A percentile compares a stretch with the other conserved stretches of the same genome.
These are phyloP conservation scores for Aphis gossypii DNA, from an alignment of 1,140 invertebrate genomes.

Conservation along the genomic window DNA sequence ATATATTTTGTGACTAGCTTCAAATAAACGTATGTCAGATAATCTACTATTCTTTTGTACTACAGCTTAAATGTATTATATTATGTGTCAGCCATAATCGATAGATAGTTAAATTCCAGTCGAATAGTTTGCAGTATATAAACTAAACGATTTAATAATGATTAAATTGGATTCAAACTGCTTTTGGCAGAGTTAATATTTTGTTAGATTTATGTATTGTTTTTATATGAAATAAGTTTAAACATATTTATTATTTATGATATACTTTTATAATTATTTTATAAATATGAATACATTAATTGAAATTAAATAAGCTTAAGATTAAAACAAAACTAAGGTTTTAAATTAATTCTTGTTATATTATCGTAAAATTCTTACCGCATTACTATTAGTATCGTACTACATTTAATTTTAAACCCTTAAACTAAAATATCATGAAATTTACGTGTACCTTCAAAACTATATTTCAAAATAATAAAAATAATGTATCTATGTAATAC, in stretches of 20 bases:
- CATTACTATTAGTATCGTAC: not conserved
- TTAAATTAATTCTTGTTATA: constrained; percentile 2
- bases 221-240: not conserved
- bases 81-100: not conserved
- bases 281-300: not conserved
- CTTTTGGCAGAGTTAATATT: not conserved
- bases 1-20: not conserved
- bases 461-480: not conserved
- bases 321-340: not conserved
- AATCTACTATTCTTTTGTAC: not conserved
- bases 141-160: constrained; percentile 4
- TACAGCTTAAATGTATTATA: not conserved
- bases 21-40: not conserved
- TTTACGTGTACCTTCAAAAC: not conserved
- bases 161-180: not conserved
- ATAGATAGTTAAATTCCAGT: not conserved
- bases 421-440: not conserved
- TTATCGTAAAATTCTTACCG: not conserved
- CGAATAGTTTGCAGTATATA: not conserved
- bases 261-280: not conserved
- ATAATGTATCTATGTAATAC: not conserved
- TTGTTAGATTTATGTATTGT: not conserved
- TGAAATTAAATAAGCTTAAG: not conserved
- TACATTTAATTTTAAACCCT: not conserved
- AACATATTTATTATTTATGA: not conserved